Conservation (phyloP, 2,888 invertebrate genomes). For the Drosophila kuntzei region DNA sequence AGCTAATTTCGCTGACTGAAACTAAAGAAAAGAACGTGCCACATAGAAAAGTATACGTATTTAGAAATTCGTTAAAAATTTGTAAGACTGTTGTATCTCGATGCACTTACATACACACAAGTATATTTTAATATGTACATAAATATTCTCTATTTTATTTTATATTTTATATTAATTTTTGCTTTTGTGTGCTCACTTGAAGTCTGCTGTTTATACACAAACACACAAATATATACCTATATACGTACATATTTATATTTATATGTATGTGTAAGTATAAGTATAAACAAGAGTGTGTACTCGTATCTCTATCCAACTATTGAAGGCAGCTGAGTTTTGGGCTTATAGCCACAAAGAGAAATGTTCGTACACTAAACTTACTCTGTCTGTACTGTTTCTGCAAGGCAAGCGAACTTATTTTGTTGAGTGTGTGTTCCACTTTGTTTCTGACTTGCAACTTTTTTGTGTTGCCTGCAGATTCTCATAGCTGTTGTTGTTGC, state of each 20-base stretch:
- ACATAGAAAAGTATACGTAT: not conserved
- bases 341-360: slow-evolving; percentile 4
- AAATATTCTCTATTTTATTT: slow-evolving; percentile 35
- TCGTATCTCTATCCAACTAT: slow-evolving; percentile 16
- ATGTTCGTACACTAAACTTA: slow-evolving; percentile 10
- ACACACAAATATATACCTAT: not conserved
- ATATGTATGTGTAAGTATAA: slow-evolving; percentile 7
- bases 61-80: not conserved
- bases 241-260: not conserved
- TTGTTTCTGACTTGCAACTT: slow-evolving; percentile 73
- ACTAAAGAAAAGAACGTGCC: not conserved
- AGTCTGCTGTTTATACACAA: slow-evolving; percentile 38
- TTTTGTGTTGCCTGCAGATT: slow-evolving; percentile 56
- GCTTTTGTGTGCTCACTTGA: slow-evolving; percentile 62
- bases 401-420: slow-evolving; percentile 30
- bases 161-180: slow-evolving; percentile 75
- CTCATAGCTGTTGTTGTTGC: slow-evolving; percentile 21
- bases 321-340: slow-evolving; percentile 31
- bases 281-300: slow-evolving; percentile 6
- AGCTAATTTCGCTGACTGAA: no score
- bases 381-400: not conserved
- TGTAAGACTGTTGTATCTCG: not conserved
- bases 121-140: not conserved
- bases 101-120: not conserved
- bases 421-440: slow-evolving; percentile 68